Percentiles rank a stretch among this genome's conserved stretches.
Evolutionary conservation across 2,113 vertebrate species (phyloP).

Genomic region (Conger conger): DNA sequence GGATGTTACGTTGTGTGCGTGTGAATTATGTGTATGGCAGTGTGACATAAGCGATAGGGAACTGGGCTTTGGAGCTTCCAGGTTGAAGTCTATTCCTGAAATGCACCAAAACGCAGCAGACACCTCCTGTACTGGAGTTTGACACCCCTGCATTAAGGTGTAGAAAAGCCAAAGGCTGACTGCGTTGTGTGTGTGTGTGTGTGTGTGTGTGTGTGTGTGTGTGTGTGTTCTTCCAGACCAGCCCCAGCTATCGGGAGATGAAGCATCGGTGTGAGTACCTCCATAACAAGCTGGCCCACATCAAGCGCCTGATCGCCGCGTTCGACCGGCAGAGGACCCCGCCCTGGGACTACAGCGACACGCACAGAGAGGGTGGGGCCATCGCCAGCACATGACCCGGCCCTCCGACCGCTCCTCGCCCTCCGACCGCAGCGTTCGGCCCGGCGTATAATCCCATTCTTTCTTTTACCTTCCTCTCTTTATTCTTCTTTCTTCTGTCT

Average conservation of each 20-base stretch:
- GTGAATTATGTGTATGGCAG: too few species aligned
- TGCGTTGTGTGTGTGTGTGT: not conserved
- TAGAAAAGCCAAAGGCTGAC: too few species aligned
- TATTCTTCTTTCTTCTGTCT: conserved; percentile 43
- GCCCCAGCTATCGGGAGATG: conserved; percentile 80
- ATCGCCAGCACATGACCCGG: not conserved
- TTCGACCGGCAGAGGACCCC: conserved; percentile 76
- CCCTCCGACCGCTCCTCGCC: not conserved
- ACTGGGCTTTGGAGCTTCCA: too few species aligned
- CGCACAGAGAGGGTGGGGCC: conserved; percentile 31
- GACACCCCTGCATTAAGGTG: too few species aligned
- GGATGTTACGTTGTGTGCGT: not conserved
- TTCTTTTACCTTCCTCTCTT: conserved; percentile 59
- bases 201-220: conserved; percentile 15
- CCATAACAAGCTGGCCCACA: conserved; percentile 88
- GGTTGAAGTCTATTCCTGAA: too few species aligned
- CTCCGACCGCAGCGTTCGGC: conserved; percentile 30
- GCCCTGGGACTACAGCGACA: conserved; percentile 65
- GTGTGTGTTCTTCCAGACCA: conserved; percentile 63
- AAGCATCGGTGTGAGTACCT: conserved; percentile 86
- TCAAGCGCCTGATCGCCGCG: conserved; percentile 82
- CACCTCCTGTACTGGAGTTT: too few species aligned
- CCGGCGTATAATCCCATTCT: conserved; percentile 59
- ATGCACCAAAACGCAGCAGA: too few species aligned
- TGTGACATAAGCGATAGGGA: too few species aligned